A percentile compares a stretch with the other conserved stretches of the same genome.
Evolutionary conservation across 2,113 vertebrate genomes (phyloP).

Genomic region (Eublepharis macularius): DNA sequence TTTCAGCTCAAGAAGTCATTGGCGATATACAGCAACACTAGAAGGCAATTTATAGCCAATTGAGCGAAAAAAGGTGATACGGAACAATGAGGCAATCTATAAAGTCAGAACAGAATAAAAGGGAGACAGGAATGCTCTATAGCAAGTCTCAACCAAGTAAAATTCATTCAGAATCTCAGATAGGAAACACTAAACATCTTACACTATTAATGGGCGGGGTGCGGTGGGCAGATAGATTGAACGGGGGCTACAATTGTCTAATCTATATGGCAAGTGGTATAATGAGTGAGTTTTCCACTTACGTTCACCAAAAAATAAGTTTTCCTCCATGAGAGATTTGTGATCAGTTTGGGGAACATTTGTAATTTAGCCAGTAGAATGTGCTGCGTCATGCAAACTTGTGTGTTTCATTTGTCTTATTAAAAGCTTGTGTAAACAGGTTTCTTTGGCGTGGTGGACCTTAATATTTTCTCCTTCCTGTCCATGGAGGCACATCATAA

Average conservation of each 20-base stretch:
- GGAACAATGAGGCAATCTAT: neutral
- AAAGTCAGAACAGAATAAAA: neutral
- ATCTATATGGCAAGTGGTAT: neutral
- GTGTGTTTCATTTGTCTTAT: neutral
- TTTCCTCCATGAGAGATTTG: neutral
- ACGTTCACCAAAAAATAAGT: neutral
- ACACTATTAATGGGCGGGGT: neutral
- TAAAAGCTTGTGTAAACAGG: neutral
- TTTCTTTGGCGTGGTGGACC: neutral
- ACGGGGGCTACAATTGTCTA: neutral
- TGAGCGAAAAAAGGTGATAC: neutral
- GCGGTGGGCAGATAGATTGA: neutral
- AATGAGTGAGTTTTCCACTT: neutral
- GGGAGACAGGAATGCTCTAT: accelerated
- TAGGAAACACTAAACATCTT: neutral
- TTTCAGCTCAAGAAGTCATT: neutral
- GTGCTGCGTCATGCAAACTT: neutral
- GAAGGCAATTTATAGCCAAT: conserved; percentile 7
- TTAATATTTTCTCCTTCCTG: neutral
- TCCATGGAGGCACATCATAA: neutral
- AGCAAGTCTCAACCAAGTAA: neutral
- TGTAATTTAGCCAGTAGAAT: neutral
- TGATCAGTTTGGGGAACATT: neutral
- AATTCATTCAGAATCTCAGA: neutral
- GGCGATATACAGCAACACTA: neutral